A percentile compares a stretch with the other conserved stretches of the same genome.
These are phyloP conservation scores for Galleria mellonella DNA, from an alignment of 1,140 invertebrate genomes.

Conservation along the genomic window DNA sequence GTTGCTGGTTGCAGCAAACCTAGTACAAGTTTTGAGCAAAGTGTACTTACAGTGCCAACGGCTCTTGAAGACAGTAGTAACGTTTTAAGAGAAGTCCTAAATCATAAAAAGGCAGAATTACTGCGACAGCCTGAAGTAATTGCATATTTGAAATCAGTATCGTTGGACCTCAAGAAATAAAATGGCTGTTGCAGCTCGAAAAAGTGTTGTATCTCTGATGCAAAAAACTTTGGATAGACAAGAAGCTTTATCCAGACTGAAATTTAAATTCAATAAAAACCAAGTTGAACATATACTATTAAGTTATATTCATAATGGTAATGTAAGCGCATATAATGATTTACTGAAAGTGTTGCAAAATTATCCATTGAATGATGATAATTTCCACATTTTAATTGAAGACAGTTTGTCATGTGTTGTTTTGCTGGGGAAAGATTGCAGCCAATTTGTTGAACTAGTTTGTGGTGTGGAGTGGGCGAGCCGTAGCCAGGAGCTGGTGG, in stretches of 20 bases:
- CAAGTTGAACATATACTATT: slow-evolving; percentile 54
- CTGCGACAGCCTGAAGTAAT: slow-evolving; percentile 64
- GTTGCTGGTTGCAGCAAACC: slow-evolving; percentile 42
- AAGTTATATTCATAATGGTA: slow-evolving; percentile 37
- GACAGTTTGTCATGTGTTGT: slow-evolving; percentile 57
- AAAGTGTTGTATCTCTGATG: slow-evolving; percentile 62
- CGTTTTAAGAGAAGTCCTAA: slow-evolving; percentile 64
- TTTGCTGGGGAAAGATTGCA: slow-evolving; percentile 48
- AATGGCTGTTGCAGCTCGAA: slow-evolving; percentile 58
- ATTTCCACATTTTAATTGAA: slow-evolving; percentile 53
- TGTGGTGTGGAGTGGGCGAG: slow-evolving; percentile 54
- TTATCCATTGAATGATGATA: slow-evolving; percentile 52
- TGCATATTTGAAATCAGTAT: slow-evolving; percentile 53
- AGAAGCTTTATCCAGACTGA: slow-evolving; percentile 36
- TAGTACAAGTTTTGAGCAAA: slow-evolving; percentile 58
- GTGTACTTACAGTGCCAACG: slow-evolving; percentile 25
- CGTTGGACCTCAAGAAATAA: slow-evolving; percentile 55
- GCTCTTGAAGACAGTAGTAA: slow-evolving; percentile 55
- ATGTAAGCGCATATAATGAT: slow-evolving; percentile 47
- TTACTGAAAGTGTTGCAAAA: slow-evolving; percentile 56
- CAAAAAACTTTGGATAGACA: slow-evolving; percentile 58
- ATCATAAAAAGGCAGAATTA: slow-evolving; percentile 64
- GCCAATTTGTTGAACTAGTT: slow-evolving; percentile 50
- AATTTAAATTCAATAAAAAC: slow-evolving; percentile 47
- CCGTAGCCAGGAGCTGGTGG: slow-evolving; percentile 40